Evolutionary conservation across 2,888 invertebrate genomes (phyloP).

Genomic region (Belgica antarctica): DNA sequence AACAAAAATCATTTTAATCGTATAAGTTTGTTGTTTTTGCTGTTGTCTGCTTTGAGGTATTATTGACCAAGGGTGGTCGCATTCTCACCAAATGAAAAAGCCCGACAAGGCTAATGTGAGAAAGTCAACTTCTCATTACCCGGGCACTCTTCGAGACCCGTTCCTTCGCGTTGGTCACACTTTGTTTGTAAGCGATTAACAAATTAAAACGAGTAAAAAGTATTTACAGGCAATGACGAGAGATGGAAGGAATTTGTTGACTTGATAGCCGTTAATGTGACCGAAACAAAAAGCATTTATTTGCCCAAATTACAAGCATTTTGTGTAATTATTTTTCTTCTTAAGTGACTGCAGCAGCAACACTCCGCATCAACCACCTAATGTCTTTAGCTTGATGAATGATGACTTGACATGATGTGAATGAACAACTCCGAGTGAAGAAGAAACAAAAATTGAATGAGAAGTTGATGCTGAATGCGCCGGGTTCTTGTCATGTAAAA

Average conservation of each 20-base stretch:
- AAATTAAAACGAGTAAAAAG: neutral
- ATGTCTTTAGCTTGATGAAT: neutral
- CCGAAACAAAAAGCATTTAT: conserved; percentile 17
- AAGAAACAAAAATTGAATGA: conserved; percentile 14
- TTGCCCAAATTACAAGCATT: conserved; percentile 21
- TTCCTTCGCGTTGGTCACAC: conserved; percentile 27
- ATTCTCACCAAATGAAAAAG: neutral
- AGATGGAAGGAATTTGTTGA: neutral
- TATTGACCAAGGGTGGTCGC: conserved; percentile 38
- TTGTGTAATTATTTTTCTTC: conserved; percentile 33
- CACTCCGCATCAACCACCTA: neutral
- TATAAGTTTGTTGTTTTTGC: conserved; percentile 26
- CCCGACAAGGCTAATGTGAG: conserved; percentile 39
- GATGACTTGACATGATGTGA: neutral
- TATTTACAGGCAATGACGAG: neutral
- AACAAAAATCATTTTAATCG: neutral
- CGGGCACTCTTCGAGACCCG: conserved; percentile 8
- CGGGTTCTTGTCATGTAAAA: neutral
- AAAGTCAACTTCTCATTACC: conserved; percentile 27
- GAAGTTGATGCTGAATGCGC: neutral
- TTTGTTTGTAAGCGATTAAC: conserved; percentile 22
- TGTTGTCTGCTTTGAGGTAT: conserved; percentile 23
- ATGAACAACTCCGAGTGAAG: conserved; percentile 5
- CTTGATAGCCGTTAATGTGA: conserved; percentile 18
- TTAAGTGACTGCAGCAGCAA: conserved; percentile 24